Percentiles rank a stretch among this genome's conserved stretches.
phyloP scores from a whole-genome alignment of 2,888 invertebrate genomes.

The Cephus nigrinus region DNA sequence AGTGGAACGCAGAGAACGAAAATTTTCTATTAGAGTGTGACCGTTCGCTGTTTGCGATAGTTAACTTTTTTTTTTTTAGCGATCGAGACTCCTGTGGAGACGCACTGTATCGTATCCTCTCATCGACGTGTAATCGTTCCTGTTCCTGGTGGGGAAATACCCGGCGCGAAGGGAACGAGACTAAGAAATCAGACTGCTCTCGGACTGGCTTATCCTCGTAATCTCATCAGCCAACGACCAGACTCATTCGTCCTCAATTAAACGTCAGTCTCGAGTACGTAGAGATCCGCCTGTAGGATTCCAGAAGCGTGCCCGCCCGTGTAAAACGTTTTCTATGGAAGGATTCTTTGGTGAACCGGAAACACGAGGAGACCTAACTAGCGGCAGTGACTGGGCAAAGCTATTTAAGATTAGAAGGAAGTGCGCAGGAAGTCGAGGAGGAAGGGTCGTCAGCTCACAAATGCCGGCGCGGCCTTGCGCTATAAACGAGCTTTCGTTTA shows the following conservation, averaged over 20 bases:
- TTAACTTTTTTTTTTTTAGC: neutral
- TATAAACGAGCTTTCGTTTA: constrained; percentile 38
- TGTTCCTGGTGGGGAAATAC: neutral
- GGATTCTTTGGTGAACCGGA: constrained; percentile 1
- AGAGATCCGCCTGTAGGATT: neutral
- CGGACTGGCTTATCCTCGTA: neutral
- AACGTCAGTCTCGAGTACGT: neutral
- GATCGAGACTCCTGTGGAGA: neutral
- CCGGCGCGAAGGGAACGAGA: neutral
- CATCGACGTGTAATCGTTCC: neutral
- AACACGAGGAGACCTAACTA: constrained; percentile 9
- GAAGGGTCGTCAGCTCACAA: constrained; percentile 30
- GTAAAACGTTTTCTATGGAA: neutral
- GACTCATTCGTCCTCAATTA: neutral
- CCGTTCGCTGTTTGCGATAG: neutral
- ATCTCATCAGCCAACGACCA: neutral
- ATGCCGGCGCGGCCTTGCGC: constrained; percentile 41
- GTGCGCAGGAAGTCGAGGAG: constrained; percentile 37
- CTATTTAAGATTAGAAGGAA: constrained; percentile 42
- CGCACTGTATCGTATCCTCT: neutral
- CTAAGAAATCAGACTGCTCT: neutral
- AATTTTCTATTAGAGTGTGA: neutral
- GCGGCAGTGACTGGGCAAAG: constrained; percentile 24
- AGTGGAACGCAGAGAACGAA: neutral
- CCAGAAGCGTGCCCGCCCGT: neutral